Conservation (phyloP, 30 jellyfish, hydroid and myxozoan genomes). For the Aurelia sp. region DNA sequence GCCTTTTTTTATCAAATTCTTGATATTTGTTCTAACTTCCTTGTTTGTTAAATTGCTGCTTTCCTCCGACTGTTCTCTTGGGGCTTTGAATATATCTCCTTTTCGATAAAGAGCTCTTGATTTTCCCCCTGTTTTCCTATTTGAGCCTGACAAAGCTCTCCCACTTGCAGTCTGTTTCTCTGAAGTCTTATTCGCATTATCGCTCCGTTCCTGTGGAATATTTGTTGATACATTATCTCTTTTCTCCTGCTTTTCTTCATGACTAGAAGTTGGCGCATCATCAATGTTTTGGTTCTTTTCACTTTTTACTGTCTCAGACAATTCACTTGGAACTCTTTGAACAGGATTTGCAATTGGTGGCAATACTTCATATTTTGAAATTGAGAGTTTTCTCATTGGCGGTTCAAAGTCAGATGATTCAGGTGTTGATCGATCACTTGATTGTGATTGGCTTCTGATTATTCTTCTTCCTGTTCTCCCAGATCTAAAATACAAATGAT, state of each 20-base stretch:
- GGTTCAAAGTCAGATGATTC: slow-evolving; percentile 18
- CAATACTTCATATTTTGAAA: slow-evolving; percentile 30
- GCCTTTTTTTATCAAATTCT: not conserved
- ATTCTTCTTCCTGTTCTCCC: slow-evolving; percentile 18
- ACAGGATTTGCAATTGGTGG: slow-evolving; percentile 31
- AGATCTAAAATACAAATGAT: slow-evolving; percentile 3
- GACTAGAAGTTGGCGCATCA: no score
- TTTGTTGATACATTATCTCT: no score
- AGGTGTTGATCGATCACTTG: not conserved
- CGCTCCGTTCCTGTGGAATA: no score
- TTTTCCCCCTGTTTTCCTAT: not conserved
- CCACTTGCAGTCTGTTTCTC: no score
- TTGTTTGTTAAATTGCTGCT: not conserved
- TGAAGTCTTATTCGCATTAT: no score
- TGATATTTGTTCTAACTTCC: not conserved
- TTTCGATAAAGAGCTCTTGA: slow-evolving; percentile 41
- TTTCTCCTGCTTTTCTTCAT: no score
- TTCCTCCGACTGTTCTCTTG: not conserved
- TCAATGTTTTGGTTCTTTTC: not conserved
- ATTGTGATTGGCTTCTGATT: not conserved
- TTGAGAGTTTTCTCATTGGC: slow-evolving; percentile 9
- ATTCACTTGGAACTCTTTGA: no score
- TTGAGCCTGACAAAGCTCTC: not conserved
- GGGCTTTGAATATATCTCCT: slow-evolving; percentile 45
- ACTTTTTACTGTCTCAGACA: not conserved